These are phyloP conservation scores for Andrena praecox DNA, from an alignment of 2,888 invertebrate species.

Conservation along the genomic window DNA sequence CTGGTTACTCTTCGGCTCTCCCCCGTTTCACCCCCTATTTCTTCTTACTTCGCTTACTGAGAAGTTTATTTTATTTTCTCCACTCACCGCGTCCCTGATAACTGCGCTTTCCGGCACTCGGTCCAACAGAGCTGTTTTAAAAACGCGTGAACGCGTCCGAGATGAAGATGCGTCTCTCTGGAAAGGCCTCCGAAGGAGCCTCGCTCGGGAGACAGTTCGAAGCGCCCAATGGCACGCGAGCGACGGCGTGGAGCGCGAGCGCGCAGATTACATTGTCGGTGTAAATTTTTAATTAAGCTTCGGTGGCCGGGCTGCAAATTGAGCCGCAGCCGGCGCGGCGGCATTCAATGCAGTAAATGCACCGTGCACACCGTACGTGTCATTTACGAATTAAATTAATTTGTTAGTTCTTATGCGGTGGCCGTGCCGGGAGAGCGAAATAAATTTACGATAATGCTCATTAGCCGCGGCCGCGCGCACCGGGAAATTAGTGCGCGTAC, in stretches of 20 bases:
- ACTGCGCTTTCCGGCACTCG: no score
- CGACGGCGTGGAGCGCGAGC: background rate
- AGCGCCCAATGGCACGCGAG: conserved; percentile 7
- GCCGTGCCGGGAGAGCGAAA: conserved; percentile 49
- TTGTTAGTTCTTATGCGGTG: conserved; percentile 63
- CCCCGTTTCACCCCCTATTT: background rate
- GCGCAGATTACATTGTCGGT: conserved; percentile 60
- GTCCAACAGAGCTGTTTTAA: no score
- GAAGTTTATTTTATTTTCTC: no score
- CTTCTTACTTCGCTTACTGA: background rate
- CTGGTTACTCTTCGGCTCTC: background rate
- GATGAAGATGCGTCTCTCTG: no score
- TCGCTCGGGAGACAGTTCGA: conserved; percentile 9
- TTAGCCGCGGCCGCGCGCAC: conserved; percentile 46
- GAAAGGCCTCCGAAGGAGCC: background rate
- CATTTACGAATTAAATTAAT: conserved; percentile 70
- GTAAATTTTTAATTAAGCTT: conserved; percentile 71
- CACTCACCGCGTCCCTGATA: no score
- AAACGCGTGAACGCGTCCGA: no score
- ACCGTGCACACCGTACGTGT: conserved; percentile 65
- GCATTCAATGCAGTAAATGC: conserved; percentile 64
- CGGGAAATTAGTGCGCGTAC: conserved; percentile 38
- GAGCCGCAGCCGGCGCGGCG: conserved; percentile 61
- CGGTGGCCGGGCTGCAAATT: conserved; percentile 66
- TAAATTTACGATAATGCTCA: conserved; percentile 66